Evolutionary conservation across 2,888 invertebrate species (phyloP), one percentile per base, ranked within the genome.

Genomic region (Zootermopsis nevadensis): DNA sequence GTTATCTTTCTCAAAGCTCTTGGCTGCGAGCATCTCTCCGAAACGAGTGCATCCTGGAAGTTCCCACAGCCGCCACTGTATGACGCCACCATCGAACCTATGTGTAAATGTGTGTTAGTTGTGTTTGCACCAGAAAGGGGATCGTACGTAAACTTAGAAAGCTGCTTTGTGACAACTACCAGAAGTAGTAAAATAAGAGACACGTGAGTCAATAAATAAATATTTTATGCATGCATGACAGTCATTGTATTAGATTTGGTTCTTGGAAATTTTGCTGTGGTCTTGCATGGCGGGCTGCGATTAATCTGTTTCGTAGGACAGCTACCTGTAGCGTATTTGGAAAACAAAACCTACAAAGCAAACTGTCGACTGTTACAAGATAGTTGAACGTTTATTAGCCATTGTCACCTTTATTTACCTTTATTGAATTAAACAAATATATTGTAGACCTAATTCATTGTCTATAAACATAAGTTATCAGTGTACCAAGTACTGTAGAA

Each of bases 171-270:
- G 60, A 60, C 60, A 60, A 27, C 60, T 60, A 60, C 15, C 10
- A 27, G 27, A 3, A 60, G 60, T 60, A 60, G n/a, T 60, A 60
- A 60, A 60, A 60, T 27, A 60, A 60, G 60, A n/a, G 60, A n/a
- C 60, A 60, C 60, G 60, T 60, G 60, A 60, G 60, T 60, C n/a
- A 60, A 60, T 27, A 60, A 60, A 60, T 60, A 60, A 60, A 60
- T 27, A n/a, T 27, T 27, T 27, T 6, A 27, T 60, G 3, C 60
- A 8, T 60, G 60, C 60, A 60, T 60, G 60, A 60, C 27, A 60
- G 2, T 60, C 12, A 60, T 8, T 60, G 12, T n/a, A 8, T 60
- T 60, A 60, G 60, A 60, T 60, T 27, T 27, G 27, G n/a, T 60
- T 60, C 60, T 27, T 27, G 3, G 7, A 60, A 60, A 60, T 27